These are phyloP conservation scores for Patagioenas fasciata DNA, from an alignment of 2,113 vertebrate genomes.

Conservation along the genomic window DNA sequence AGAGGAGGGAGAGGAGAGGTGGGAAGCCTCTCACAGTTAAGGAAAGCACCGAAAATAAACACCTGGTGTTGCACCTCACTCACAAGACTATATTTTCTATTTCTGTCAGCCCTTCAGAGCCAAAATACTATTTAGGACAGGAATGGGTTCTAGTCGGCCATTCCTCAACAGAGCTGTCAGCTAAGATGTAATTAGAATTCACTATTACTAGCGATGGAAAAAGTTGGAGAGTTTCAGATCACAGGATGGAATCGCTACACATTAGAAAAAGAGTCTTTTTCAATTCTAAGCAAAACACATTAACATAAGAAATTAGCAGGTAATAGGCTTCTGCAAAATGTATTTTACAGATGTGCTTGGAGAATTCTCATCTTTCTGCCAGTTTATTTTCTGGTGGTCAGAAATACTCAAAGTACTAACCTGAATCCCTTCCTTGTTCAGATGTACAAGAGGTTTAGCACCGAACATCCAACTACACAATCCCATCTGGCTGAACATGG, in stretches of 20 bases:
- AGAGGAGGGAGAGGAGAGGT: neutral
- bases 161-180: conserved; percentile 10
- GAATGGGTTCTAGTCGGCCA: neutral
- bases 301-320: neutral
- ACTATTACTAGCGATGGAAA: neutral
- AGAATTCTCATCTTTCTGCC: neutral
- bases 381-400: neutral
- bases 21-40: neutral
- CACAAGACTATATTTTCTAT: neutral
- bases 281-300: neutral
- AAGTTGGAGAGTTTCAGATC: neutral
- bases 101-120: neutral
- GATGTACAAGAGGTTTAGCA: neutral
- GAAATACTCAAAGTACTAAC: neutral
- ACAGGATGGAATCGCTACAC: neutral
- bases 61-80: neutral
- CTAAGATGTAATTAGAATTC: neutral
- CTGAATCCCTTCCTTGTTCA: neutral
- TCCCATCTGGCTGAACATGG: neutral
- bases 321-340: neutral
- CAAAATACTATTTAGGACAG: conserved; percentile 21
- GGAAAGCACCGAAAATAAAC: conserved; percentile 7
- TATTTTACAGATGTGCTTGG: neutral
- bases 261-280: neutral
- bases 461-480: neutral